Percentiles rank a stretch among this genome's conserved stretches.
Conservation (phyloP, 2,797 vertebrate species). For the Lophius americanus region DNA sequence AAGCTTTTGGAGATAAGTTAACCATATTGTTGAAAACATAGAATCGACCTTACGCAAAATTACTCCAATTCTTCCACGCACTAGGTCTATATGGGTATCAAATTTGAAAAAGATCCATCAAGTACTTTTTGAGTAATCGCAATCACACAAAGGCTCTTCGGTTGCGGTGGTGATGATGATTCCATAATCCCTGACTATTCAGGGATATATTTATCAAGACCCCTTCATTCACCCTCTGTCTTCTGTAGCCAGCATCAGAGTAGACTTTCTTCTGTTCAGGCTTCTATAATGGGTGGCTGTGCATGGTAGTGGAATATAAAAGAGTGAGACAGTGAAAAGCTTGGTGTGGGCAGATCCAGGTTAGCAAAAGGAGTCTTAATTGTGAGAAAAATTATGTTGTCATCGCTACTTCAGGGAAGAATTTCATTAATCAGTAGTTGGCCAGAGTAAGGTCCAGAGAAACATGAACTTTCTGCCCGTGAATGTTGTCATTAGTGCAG, state of each 20-base stretch:
- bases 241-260: neutral
- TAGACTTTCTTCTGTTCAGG: conserved; percentile 49
- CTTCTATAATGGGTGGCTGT: conserved; percentile 53
- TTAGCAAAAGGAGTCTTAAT: conserved; percentile 50
- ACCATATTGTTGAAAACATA: too few relatives aligned
- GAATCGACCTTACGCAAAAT: too few relatives aligned
- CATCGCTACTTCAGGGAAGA: conserved; percentile 26
- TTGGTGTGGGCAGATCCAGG: conserved; percentile 25
- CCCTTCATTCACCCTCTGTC: too few relatives aligned
- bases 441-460: conserved; percentile 52
- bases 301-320: conserved; percentile 45
- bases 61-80: too few relatives aligned
- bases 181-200: too few relatives aligned
- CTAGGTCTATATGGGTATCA: too few relatives aligned
- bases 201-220: too few relatives aligned
- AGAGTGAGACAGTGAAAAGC: conserved; percentile 30
- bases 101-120: too few relatives aligned
- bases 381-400: conserved; percentile 52
- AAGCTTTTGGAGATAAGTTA: too few relatives aligned
- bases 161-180: too few relatives aligned
- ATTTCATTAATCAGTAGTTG: conserved; percentile 50
- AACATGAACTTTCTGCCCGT: conserved; percentile 34
- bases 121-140: too few relatives aligned
- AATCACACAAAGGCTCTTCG: too few relatives aligned
- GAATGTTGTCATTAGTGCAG: conserved; percentile 33